Percentiles rank a stretch among this genome's conserved stretches.
These are phyloP conservation scores for Piscicola geometra DNA, from an alignment of 2,888 invertebrate genomes.

Conservation along the genomic window DNA sequence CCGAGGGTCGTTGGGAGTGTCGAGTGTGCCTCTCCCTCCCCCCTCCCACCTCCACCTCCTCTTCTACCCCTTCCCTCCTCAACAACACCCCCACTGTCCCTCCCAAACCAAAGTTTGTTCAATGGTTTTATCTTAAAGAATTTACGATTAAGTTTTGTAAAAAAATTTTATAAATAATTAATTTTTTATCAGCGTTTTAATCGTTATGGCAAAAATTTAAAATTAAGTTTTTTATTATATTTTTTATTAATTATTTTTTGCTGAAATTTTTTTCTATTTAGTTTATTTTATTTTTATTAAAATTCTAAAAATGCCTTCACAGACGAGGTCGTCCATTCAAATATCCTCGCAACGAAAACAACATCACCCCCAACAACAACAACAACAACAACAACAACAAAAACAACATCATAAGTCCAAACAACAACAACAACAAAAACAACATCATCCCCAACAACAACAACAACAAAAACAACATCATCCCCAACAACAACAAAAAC, in stretches of 20 bases:
- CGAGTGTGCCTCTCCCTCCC: slow-evolving; percentile 47
- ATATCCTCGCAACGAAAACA: slow-evolving; percentile 28
- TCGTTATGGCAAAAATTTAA: no score
- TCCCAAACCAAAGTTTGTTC: slow-evolving; percentile 7
- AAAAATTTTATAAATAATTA: no score
- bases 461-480: not conserved
- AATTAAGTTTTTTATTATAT: no score
- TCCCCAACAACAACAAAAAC: not conserved
- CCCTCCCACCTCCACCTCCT: not conserved
- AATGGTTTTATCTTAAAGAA: no score
- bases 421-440: not conserved
- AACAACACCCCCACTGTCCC: not conserved
- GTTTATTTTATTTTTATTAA: no score
- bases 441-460: not conserved
- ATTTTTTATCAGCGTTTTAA: no score
- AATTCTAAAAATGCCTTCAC: not conserved
- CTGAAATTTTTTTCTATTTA: no score
- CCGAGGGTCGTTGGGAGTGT: slow-evolving; percentile 85
- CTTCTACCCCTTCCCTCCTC: not conserved
- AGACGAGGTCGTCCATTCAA: slow-evolving; percentile 36
- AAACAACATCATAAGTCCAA: not conserved
- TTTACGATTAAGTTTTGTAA: no score
- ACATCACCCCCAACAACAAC: not conserved
- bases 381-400: not conserved
- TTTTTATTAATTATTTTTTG: no score